Evolutionary conservation across 2,888 invertebrate species (phyloP).

Genomic region (Phalangium opilio): DNA sequence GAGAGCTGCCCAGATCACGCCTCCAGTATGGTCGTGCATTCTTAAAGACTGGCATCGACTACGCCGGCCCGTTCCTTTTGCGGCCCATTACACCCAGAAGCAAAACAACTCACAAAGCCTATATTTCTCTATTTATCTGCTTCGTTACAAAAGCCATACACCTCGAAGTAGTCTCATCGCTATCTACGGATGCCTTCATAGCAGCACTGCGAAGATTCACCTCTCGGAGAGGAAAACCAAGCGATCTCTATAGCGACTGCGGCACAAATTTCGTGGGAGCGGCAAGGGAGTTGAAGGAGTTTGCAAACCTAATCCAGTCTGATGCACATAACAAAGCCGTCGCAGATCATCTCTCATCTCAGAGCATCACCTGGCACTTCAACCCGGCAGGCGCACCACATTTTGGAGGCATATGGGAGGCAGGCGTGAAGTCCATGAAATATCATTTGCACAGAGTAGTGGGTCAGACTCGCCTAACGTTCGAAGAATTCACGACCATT

Average conservation of each 20-base stretch:
- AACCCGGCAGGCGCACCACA: constrained; percentile 26
- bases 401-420: constrained; percentile 28
- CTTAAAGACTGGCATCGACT: not conserved
- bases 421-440: constrained; percentile 27
- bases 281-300: not conserved
- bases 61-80: not conserved
- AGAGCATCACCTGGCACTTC: constrained; percentile 26
- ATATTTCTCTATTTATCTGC: constrained; percentile 10
- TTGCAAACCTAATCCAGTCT: not conserved
- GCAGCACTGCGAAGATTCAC: constrained; percentile 10
- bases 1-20: no score
- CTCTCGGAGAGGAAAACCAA: not conserved
- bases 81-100: no score
- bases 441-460: constrained; percentile 24
- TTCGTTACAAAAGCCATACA: no score
- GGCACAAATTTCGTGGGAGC: constrained; percentile 3
- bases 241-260: constrained; percentile 1
- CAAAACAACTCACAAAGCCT: constrained; percentile 1
- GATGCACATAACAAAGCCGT: not conserved
- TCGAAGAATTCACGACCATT: constrained; percentile 26
- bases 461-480: constrained; percentile 22
- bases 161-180: constrained; percentile 15
- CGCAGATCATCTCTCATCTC: not conserved
- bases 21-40: not conserved
- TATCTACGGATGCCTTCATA: constrained; percentile 15